Evolutionary conservation across 2,113 vertebrate genomes (phyloP).

Genomic region (Amblyopsis rosae): DNA sequence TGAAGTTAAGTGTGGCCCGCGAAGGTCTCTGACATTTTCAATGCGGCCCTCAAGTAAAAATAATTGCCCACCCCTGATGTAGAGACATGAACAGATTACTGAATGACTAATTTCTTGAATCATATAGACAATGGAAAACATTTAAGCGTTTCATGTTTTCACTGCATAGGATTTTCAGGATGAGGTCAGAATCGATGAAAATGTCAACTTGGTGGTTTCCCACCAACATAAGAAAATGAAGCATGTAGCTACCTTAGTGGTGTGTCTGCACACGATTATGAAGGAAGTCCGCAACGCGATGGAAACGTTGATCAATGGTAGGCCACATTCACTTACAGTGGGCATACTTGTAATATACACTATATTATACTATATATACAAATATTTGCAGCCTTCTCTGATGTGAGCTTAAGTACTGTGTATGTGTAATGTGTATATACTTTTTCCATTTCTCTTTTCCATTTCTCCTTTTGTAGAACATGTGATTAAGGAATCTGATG

Average conservation of each 20-base stretch:
- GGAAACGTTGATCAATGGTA: conserved; percentile 52
- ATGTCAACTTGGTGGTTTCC: conserved; percentile 43
- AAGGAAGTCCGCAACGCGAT: conserved; percentile 14
- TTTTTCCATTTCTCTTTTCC: no score
- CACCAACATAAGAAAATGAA: conserved; percentile 13
- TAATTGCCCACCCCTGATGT: no score
- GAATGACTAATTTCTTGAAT: not conserved
- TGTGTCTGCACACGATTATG: conserved; percentile 25
- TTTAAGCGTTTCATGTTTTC: not conserved
- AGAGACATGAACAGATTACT: not conserved
- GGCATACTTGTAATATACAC: no score
- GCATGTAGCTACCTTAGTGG: conserved; percentile 32
- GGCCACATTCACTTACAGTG: not conserved
- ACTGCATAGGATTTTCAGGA: conserved; percentile 13
- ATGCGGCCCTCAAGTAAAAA: no score
- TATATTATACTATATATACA: no score
- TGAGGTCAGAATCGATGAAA: rapidly evolving
- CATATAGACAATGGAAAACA: not conserved
- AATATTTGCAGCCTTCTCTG: no score
- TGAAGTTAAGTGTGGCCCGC: no score
- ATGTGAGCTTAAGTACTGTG: no score
- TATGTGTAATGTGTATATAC: no score
- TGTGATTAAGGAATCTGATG: no score
- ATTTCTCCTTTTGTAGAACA: no score
- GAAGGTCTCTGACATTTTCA: no score